phyloP scores from a whole-genome alignment of 2,797 vertebrate species.

The Brotula barbata region DNA sequence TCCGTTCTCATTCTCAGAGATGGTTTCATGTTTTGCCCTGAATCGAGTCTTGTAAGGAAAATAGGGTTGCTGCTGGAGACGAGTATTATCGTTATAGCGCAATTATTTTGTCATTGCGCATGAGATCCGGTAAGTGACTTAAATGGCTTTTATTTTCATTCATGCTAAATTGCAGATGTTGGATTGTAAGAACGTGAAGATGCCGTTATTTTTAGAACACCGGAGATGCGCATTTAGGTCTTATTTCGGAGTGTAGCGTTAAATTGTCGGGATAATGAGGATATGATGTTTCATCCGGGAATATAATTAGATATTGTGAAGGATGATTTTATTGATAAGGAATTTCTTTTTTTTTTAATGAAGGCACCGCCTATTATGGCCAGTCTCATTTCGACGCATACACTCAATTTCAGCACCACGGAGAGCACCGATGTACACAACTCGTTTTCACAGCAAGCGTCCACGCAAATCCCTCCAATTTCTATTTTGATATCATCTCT shows the following conservation, averaged over 20 bases:
- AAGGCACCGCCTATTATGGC: conserved; percentile 57
- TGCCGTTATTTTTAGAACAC: background rate
- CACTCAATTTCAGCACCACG: conserved; percentile 72
- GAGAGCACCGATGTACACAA: conserved; percentile 63
- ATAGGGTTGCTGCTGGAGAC: conserved; percentile 29
- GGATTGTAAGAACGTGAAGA: background rate
- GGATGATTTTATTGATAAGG: background rate
- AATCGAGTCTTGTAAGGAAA: conserved; percentile 49
- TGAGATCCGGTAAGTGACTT: conserved; percentile 69
- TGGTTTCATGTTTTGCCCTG: conserved; percentile 59
- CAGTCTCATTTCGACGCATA: conserved; percentile 47
- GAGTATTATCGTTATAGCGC: conserved; percentile 50
- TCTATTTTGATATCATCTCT: no score
- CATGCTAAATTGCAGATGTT: background rate
- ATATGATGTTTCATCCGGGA: background rate
- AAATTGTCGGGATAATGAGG: background rate
- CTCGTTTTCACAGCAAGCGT: background rate
- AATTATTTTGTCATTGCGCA: conserved; percentile 32
- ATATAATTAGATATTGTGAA: background rate
- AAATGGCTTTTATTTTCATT: background rate
- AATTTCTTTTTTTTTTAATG: background rate
- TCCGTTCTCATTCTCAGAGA: conserved; percentile 43
- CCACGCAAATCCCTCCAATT: no score
- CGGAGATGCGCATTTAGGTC: background rate
- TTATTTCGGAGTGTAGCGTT: background rate